Evolutionary conservation across 2,113 vertebrate genomes (phyloP).

Genomic region (Eidolon helvum): DNA sequence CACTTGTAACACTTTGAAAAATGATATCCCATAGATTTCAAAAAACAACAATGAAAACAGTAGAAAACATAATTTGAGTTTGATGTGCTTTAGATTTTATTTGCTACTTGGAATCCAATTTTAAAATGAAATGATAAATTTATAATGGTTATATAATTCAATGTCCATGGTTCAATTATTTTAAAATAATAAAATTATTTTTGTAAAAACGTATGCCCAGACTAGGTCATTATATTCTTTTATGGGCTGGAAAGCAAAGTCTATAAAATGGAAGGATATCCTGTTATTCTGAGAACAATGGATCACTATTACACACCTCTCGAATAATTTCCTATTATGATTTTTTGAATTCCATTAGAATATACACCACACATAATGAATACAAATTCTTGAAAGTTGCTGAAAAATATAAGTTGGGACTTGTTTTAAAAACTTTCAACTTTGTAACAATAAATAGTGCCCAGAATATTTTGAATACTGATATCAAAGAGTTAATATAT

Average conservation of each 20-base stretch:
- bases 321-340: conserved; percentile 53
- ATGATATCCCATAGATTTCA: background rate
- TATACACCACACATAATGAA: background rate
- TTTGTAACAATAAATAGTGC: conserved; percentile 25
- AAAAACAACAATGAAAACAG: background rate
- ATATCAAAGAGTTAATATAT: background rate
- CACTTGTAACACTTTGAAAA: background rate
- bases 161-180: conserved; percentile 20
- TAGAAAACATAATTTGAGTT: background rate
- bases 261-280: conserved; percentile 67
- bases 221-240: conserved; percentile 17
- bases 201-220: background rate
- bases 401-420: background rate
- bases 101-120: background rate
- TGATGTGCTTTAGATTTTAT: conserved; percentile 4
- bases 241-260: conserved; percentile 36
- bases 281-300: conserved; percentile 60
- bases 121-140: background rate
- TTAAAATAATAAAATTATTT: conserved; percentile 47
- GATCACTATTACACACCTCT: conserved; percentile 33
- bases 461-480: conserved; percentile 32
- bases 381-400: conserved; percentile 34
- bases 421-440: conserved; percentile 23
- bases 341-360: conserved; percentile 52
- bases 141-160: background rate